Base-by-base conservation (phyloP, 2,888 invertebrate genomes). In the Eudemis profundana region DNA sequence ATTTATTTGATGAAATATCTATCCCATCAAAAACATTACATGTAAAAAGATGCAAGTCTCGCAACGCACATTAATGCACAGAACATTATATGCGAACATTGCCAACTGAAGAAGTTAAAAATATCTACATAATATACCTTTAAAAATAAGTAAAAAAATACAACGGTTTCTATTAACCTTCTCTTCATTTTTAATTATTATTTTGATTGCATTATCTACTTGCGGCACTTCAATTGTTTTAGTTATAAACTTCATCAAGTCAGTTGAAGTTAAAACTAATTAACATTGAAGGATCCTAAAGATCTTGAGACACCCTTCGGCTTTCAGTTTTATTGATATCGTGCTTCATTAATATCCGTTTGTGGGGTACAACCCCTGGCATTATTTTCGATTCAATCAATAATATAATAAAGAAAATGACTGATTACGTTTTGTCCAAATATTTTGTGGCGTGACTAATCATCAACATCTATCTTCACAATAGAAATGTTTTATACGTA, bases 291-390 rank as follows among this genome's bases (percentile, higher is more conserved):
- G 10, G 8, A 10, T 53, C 14, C 38, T 14, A 53, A 4, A 57
- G 19, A 10, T 46, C 46, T 59, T 49, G 23, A n/a, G 14, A 23
- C 23, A 27, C 59, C 23, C 47, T 36, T 15, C 21, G 5, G 15
- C 19, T 57, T 53, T 23, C 23, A 53, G 21, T 54, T 54, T 27
- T 23, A 40, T 54, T 36, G 3, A 60, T 42, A 44, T 42, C 33
- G 21, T 3, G 3, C 19, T 61, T 29, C 42, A 44, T 61, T 61
- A 33, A 51, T 51, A 61, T 33, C 33, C 33, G 40, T 44, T 54
- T 49, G 49, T 29, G 15, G 2, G 15, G 8, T 42, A 27, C 27
- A 15, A 40, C 40, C 40, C 14, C 23, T 7, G 38, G 27, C 8
- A 10, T 27, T 27, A 0, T 42, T 40, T 42, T 38, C n/a, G 8